A percentile compares a stretch with the other conserved stretches of the same genome.
phyloP scores from a whole-genome alignment of 1,140 invertebrate species.

The Bicyclus anynana region DNA sequence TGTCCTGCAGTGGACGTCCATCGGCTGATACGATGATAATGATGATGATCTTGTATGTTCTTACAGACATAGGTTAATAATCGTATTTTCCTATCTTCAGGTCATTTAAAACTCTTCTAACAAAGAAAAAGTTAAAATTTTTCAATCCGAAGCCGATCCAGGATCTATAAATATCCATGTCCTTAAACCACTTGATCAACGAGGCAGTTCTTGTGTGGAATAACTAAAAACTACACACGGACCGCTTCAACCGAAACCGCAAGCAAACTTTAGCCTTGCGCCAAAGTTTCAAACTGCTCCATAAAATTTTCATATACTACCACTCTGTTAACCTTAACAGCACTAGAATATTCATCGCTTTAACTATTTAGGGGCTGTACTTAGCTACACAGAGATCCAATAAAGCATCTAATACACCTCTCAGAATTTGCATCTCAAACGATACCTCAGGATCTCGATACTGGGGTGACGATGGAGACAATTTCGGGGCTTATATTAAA shows the following conservation, averaged over 20 bases:
- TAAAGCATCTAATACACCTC: conserved; percentile 56
- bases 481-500: conserved; percentile 18
- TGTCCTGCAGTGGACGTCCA: too few relatives aligned
- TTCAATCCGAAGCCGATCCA: too few relatives aligned
- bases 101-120: too few relatives aligned
- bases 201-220: not conserved
- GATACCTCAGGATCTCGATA: conserved; percentile 43
- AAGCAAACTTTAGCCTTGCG: not conserved
- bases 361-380: conserved; percentile 31
- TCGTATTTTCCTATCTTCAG: too few relatives aligned
- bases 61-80: too few relatives aligned
- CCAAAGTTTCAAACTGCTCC: not conserved
- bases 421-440: conserved; percentile 66
- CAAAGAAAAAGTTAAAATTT: too few relatives aligned
- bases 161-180: too few relatives aligned
- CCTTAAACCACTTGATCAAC: too few relatives aligned
- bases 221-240: not conserved
- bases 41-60: too few relatives aligned
- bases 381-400: conserved; percentile 37
- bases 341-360: conserved; percentile 27
- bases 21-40: too few relatives aligned
- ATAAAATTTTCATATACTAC: not conserved
- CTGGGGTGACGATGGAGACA: conserved; percentile 14
- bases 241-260: not conserved
- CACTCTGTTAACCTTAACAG: conserved; percentile 1